Base-by-base conservation (phyloP, 1,140 invertebrate genomes). In the Drosophila neocordata region DNA sequence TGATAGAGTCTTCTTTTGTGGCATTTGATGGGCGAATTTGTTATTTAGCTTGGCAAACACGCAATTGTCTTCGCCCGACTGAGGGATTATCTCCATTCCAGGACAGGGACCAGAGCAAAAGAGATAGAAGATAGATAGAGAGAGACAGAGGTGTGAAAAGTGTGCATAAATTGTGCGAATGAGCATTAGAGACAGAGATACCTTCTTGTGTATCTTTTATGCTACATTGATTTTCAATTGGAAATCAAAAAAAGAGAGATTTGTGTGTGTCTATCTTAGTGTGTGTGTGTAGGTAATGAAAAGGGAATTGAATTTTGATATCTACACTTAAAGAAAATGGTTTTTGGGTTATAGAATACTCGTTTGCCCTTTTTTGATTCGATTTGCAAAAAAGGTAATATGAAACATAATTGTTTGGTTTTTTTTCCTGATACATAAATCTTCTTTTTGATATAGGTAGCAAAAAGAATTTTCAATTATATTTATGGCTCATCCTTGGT, bases 1-100 rank as follows among this genome's bases (percentile, higher is more conserved):
- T 81, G 82, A 87, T 85, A 82, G 82, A 81, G 78, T 84, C 77
- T 78, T 77, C 53, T 15, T 66, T 90, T 90, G 83, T 82, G 73
- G 84, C 79, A 85, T 90, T 90, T 91, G 89, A 91, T 91, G 89
- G 89, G 89, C 82, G 89, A 91, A 91, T 91, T 89, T 90, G 89
- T 91, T 91, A 88, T 79, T 89, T 89, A 89, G 69, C 74, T 57
- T 41, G 57, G 77, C 67, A 70, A 80, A 76, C 82, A 90, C 67
- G 79, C 82, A 85, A 83, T 82, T 85, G 81, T 85, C 68, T 75
- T 62, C 78, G 58, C 34, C 66, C 53, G 64, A 55, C 68, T 60
- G 69, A 44, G 51, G 48, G 69, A 37, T 48, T 44, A 57, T 35
- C 31, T 52, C 38, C 58, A 31, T 31, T 48, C 31, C 20, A 20